phyloP scores from a whole-genome alignment of 2,888 invertebrate species.

The Andrena marginata region DNA sequence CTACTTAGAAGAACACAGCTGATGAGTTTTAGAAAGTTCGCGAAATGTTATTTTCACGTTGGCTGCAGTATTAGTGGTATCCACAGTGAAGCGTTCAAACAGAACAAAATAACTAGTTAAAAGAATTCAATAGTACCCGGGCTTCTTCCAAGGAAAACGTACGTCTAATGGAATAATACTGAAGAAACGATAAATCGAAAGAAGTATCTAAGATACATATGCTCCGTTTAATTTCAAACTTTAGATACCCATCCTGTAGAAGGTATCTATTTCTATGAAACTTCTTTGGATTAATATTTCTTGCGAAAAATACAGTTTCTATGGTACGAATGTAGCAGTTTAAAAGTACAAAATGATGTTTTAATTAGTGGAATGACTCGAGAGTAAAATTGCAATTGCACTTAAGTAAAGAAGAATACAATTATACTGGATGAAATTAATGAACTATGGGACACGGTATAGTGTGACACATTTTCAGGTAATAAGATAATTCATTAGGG shows the following conservation, averaged over 20 bases:
- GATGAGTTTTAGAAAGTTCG: slow-evolving; percentile 14
- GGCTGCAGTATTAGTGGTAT: not conserved
- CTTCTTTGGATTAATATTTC: not conserved
- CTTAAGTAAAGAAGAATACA: not conserved
- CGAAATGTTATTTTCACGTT: not conserved
- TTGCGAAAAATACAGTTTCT: not conserved
- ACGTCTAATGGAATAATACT: no score
- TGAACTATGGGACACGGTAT: not conserved
- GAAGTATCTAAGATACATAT: not conserved
- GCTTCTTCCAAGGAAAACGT: no score
- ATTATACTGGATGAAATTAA: not conserved
- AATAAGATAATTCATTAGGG: slow-evolving; percentile 8
- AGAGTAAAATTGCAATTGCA: not conserved
- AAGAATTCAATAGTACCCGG: not conserved
- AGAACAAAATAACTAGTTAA: no score
- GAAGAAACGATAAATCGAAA: no score
- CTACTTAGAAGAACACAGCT: not conserved
- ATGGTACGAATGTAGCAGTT: not conserved
- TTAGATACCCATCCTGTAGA: not conserved
- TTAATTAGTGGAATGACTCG: slow-evolving; percentile 1
- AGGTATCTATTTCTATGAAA: not conserved
- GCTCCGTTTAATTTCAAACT: not conserved
- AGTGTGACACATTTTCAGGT: not conserved
- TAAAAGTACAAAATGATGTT: not conserved
- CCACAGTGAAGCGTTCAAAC: not conserved